Evolutionary conservation across 2,113 vertebrate genomes (phyloP).

Genomic region (Podarcis muralis): DNA sequence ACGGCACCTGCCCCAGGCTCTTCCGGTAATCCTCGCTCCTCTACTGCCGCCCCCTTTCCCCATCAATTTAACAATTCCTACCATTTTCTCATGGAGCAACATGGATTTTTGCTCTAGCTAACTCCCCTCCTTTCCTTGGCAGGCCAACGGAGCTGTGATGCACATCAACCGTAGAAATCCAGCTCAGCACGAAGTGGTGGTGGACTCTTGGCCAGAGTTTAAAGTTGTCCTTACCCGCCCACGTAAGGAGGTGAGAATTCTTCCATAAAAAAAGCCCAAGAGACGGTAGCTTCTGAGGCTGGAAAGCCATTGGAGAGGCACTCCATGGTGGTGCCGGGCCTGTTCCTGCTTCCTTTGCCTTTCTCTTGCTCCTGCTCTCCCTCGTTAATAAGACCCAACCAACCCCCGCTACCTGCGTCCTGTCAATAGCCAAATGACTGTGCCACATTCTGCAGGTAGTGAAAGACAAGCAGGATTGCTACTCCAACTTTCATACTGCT

Average conservation of each 20-base stretch:
- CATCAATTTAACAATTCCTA: background rate
- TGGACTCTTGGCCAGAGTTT: constrained; percentile 29
- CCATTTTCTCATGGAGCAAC: background rate
- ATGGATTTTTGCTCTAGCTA: background rate
- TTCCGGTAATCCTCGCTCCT: background rate
- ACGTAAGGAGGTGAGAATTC: background rate
- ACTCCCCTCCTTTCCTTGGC: background rate
- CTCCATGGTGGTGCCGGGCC: background rate
- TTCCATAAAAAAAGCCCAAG: background rate
- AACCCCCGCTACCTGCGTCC: background rate
- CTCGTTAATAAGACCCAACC: background rate
- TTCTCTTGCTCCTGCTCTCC: background rate
- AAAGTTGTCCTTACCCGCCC: constrained; percentile 15
- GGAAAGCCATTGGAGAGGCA: background rate
- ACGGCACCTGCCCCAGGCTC: background rate
- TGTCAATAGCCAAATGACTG: background rate
- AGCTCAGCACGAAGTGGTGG: constrained; percentile 15
- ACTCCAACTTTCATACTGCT: background rate
- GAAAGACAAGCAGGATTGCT: background rate
- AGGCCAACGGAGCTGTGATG: constrained; percentile 9
- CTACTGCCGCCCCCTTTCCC: background rate
- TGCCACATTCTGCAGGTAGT: background rate
- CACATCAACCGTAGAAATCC: constrained; percentile 26
- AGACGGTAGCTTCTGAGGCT: background rate
- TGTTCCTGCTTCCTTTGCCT: background rate